phyloP scores from a whole-genome alignment of 1,140 invertebrate genomes.

The Drosophila trapezifrons region DNA sequence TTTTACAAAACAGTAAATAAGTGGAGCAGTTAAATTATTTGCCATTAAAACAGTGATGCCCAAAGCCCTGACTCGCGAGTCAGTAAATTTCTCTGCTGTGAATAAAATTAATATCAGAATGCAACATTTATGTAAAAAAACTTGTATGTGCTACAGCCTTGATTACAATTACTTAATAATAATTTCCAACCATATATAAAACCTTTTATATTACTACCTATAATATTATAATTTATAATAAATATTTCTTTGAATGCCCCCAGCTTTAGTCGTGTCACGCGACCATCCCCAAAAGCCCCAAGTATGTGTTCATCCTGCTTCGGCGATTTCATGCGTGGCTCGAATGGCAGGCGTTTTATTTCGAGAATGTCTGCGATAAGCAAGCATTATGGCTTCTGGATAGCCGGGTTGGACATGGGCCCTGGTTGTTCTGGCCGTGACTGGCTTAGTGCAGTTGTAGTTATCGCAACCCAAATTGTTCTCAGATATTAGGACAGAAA shows the following conservation, averaged over 20 bases:
- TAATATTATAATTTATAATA: background rate
- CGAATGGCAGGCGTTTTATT: conserved; percentile 50
- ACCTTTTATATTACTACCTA: too few species aligned
- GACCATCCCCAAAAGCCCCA: conserved; percentile 11
- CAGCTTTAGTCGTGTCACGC: conserved; percentile 23
- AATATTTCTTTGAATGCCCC: background rate
- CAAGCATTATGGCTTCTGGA: conserved; percentile 54
- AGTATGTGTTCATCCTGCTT: conserved; percentile 27
- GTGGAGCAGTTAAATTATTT: too few species aligned
- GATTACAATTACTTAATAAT: too few species aligned
- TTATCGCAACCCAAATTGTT: conserved; percentile 38
- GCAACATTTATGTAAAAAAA: too few species aligned
- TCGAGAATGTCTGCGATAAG: conserved; percentile 64
- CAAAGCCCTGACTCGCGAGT: too few species aligned
- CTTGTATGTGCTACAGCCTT: too few species aligned
- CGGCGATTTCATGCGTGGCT: conserved; percentile 59
- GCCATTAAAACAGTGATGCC: too few species aligned
- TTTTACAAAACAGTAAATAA: too few species aligned
- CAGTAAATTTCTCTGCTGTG: too few species aligned
- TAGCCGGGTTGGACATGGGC: conserved; percentile 21
- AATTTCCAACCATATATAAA: background rate
- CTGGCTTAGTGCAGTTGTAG: conserved; percentile 37
- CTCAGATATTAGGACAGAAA: conserved; percentile 29
- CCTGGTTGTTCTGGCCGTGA: conserved; percentile 1
- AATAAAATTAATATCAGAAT: too few species aligned